phyloP scores from a whole-genome alignment of 2,113 vertebrate species.

The Scortum barcoo region DNA sequence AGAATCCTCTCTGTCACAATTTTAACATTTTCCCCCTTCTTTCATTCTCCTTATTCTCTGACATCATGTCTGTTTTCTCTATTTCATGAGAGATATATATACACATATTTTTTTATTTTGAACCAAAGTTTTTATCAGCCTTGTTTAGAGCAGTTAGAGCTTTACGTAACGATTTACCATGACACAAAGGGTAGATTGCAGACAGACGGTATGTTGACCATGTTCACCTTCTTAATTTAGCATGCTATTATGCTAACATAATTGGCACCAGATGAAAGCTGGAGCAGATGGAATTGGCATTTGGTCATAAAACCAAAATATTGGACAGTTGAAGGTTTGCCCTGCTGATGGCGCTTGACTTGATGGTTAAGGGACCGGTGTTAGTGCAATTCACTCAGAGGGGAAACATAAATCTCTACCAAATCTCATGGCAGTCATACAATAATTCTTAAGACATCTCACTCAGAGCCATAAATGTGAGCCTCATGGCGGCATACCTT shows the following conservation, averaged over 20 bases:
- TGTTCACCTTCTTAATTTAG: background rate
- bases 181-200: background rate
- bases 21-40: no score
- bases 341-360: background rate
- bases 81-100: background rate
- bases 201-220: background rate
- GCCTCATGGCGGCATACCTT: background rate
- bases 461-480: background rate
- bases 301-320: background rate
- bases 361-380: no score
- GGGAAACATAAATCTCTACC: background rate
- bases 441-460: background rate
- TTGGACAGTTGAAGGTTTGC: background rate
- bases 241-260: background rate
- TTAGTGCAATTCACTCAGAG: background rate
- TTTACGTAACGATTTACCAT: background rate
- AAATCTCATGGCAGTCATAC: background rate
- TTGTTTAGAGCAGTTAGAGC: background rate
- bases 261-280: background rate
- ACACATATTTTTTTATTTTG: background rate
- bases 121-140: background rate
- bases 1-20: background rate
- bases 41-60: background rate
- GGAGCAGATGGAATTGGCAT: background rate
- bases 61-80: background rate